Evolutionary conservation across 2,888 invertebrate genomes (phyloP).

Genomic region (Julus scandinavius): DNA sequence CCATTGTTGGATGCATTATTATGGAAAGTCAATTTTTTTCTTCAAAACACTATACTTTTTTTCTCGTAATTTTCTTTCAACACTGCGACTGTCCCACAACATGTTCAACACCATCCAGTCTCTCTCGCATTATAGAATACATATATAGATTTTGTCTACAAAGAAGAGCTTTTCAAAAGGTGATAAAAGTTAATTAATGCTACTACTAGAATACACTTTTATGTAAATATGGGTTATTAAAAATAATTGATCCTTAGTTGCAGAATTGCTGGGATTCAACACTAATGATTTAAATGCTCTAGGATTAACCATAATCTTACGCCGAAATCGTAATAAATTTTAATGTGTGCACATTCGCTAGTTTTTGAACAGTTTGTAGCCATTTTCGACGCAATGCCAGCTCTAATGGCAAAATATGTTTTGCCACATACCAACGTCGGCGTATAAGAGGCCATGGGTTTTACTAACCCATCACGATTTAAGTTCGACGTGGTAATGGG

Average conservation of each 20-base stretch:
- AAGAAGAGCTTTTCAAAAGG: slow-evolving; percentile 19
- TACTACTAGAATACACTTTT: slow-evolving; percentile 21
- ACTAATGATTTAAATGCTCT: slow-evolving; percentile 13
- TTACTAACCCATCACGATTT: slow-evolving; percentile 8
- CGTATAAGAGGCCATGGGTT: not conserved
- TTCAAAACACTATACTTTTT: no score
- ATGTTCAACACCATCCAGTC: no score
- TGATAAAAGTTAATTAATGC: slow-evolving; percentile 16
- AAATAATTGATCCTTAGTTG: slow-evolving; percentile 21
- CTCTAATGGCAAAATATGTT: not conserved
- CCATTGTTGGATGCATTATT: no score
- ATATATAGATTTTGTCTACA: not conserved
- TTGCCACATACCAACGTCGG: not conserved
- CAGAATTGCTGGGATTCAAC: not conserved
- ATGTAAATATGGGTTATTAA: slow-evolving; percentile 31
- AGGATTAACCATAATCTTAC: slow-evolving; percentile 22
- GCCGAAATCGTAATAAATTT: not conserved
- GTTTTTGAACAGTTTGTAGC: not conserved
- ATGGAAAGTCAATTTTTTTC: no score
- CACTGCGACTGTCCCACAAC: not conserved
- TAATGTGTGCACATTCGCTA: not conserved
- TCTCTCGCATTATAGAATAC: no score
- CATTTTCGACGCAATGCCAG: not conserved
- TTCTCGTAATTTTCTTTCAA: no score
- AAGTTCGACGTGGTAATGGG: not conserved